Evolutionary conservation across 2,113 vertebrate genomes (phyloP).

Genomic region (Canis aureus): DNA sequence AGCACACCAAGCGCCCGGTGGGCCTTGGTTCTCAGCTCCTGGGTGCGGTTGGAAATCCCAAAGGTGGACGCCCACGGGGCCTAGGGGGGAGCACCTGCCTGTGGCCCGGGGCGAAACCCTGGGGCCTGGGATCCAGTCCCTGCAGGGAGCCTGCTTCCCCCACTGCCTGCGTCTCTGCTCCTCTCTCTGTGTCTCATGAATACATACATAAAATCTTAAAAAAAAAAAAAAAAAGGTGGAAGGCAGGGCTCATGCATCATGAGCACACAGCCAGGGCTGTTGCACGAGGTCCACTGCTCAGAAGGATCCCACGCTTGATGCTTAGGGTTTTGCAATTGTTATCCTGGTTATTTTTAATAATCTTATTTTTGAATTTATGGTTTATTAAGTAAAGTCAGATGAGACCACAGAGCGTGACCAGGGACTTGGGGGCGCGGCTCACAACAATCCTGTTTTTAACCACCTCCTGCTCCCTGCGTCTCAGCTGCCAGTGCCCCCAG

Average conservation of each 20-base stretch:
- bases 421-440: not conserved
- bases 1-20: no score
- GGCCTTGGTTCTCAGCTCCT: not conserved
- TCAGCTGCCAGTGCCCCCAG: not conserved
- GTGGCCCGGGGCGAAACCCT: no score
- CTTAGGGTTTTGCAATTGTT: not conserved
- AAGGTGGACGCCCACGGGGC: no score
- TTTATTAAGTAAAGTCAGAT: not conserved
- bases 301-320: not conserved
- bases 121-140: no score
- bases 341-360: conserved; percentile 12
- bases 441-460: not conserved
- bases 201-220: no score
- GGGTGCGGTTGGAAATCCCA: not conserved
- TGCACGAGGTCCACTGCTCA: not conserved
- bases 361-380: not conserved
- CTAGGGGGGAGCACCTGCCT: no score
- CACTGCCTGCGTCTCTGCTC: no score
- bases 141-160: no score
- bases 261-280: not conserved
- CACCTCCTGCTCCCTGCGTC: not conserved
- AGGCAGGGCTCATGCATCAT: not conserved
- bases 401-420: not conserved
- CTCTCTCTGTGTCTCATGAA: no score
- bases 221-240: not conserved